Percentiles rank a stretch among this genome's conserved stretches.
Evolutionary conservation across 1,140 invertebrate genomes (phyloP).

Genomic region (Drosophila murphyi): DNA sequence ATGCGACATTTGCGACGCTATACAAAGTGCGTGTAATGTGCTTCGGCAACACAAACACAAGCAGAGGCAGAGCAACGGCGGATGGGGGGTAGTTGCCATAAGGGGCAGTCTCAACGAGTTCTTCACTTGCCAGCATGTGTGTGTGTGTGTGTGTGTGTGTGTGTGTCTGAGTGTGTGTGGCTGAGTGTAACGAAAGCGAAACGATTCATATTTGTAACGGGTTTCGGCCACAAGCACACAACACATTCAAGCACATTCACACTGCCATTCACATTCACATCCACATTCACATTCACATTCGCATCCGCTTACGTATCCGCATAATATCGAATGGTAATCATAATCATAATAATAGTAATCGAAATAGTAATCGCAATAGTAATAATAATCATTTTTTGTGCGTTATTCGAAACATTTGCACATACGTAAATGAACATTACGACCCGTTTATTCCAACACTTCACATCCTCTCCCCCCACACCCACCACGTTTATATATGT

Average conservation of each 20-base stretch:
- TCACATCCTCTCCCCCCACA: neutral
- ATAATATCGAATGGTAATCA: slow-evolving; percentile 77
- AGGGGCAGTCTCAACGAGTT: slow-evolving; percentile 5
- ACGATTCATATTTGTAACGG: slow-evolving; percentile 75
- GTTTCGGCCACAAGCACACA: slow-evolving; percentile 17
- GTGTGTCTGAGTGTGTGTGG: neutral
- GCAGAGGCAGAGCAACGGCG: neutral
- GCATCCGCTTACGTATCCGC: slow-evolving; percentile 9
- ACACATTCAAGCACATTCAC: slow-evolving; percentile 6
- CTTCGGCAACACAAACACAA: slow-evolving; percentile 57
- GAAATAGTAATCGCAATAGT: slow-evolving; percentile 65
- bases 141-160: neutral
- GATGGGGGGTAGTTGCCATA: neutral
- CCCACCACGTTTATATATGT: slow-evolving; percentile 57
- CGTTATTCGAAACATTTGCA: slow-evolving; percentile 70
- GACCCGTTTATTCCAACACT: neutral
- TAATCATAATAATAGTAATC: slow-evolving; percentile 80
- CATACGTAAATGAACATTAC: slow-evolving; percentile 77
- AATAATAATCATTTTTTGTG: slow-evolving; percentile 78
- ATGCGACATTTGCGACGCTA: slow-evolving; percentile 79
- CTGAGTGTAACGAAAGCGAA: slow-evolving; percentile 18
- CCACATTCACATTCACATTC: slow-evolving; percentile 1
- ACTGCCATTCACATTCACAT: neutral
- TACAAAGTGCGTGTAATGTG: slow-evolving; percentile 81
- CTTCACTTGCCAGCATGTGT: slow-evolving; percentile 23